phyloP scores from a whole-genome alignment of 53 echinoderm and acorn worm genomes.

The Arbacia lixula region DNA sequence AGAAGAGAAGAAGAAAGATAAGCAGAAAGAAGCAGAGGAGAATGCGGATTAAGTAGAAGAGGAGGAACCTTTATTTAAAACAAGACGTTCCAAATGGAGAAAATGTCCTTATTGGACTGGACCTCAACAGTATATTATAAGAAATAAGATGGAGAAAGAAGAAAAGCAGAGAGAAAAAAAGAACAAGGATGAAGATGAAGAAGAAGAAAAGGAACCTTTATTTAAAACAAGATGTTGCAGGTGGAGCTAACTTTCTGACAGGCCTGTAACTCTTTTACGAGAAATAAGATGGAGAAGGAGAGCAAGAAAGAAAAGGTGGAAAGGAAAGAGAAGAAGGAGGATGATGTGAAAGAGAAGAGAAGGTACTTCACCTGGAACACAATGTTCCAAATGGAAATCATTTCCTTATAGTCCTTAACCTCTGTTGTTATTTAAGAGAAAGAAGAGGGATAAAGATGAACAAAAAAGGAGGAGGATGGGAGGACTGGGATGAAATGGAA shows the following conservation, averaged over 20 bases:
- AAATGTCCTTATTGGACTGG: neutral
- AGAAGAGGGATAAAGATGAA: too few species aligned
- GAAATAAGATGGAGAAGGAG: neutral
- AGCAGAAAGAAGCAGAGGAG: neutral
- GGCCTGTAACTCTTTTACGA: neutral
- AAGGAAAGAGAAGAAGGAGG: neutral
- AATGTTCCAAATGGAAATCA: neutral
- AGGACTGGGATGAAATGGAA: too few species aligned
- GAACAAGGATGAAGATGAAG: constrained; percentile 1
- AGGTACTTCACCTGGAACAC: neutral
- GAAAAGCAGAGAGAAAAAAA: too few species aligned
- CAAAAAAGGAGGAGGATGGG: too few species aligned
- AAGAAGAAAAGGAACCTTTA: neutral
- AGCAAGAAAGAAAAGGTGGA: neutral
- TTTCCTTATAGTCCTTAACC: neutral
- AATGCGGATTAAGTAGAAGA: neutral
- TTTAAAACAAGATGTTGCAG: neutral
- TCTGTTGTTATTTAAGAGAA: neutral
- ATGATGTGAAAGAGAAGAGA: neutral
- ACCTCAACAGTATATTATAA: neutral
- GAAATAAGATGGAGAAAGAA: neutral
- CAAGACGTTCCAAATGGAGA: neutral
- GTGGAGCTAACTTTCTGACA: neutral
- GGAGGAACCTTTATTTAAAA: neutral
- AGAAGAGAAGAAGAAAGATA: too few species aligned